Conservation (phyloP, 2,888 invertebrate genomes). For the Apodemia duryi region DNA sequence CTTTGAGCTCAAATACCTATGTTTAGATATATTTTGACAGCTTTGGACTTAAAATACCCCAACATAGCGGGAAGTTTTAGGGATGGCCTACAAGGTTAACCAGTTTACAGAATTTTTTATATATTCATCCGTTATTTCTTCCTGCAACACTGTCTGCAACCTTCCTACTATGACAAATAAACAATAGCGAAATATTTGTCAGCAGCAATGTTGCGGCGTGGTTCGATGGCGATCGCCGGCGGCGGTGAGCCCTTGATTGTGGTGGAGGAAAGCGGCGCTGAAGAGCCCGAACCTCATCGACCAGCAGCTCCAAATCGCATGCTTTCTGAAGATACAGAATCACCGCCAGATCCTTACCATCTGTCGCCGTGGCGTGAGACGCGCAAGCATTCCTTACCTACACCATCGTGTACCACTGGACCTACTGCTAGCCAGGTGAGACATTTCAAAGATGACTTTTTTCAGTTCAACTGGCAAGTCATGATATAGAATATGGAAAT, state of each 20-base stretch:
- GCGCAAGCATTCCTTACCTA: conserved; percentile 90
- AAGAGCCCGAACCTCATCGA: conserved; percentile 82
- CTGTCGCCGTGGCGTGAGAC: conserved; percentile 90
- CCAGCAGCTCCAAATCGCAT: conserved; percentile 78
- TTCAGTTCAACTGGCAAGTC: no score
- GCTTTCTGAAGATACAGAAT: conserved; percentile 86
- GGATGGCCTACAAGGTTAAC: no score
- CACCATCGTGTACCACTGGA: conserved; percentile 90
- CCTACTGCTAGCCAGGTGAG: conserved; percentile 92
- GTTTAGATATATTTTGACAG: no score
- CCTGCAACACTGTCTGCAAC: no score
- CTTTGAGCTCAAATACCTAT: no score
- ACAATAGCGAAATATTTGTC: conserved; percentile 4
- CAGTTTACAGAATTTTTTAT: no score
- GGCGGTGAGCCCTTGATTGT: conserved; percentile 88
- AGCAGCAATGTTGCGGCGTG: conserved; percentile 81
- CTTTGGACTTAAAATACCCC: no score
- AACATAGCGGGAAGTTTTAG: no score
- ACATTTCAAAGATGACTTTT: neutral
- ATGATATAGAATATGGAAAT: no score
- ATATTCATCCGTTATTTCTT: no score
- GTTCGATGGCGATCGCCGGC: conserved; percentile 81
- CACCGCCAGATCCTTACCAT: conserved; percentile 89
- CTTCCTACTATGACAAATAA: no score
- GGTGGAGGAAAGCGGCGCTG: conserved; percentile 86